Evolutionary conservation across 2,113 vertebrate species (phyloP).

Genomic region (Smithornis capensis): DNA sequence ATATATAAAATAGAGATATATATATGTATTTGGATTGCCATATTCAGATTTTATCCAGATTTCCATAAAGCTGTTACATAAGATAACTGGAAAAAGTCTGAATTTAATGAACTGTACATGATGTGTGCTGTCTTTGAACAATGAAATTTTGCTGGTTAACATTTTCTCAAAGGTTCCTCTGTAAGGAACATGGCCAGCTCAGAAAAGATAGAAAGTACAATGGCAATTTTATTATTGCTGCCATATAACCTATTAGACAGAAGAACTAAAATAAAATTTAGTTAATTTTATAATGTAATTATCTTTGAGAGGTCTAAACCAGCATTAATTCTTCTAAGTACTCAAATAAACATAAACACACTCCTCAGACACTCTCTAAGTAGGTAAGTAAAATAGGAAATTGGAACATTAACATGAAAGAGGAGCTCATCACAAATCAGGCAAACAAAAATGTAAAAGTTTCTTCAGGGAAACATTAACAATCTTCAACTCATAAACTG

Average conservation of each 20-base stretch:
- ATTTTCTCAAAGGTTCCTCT: background rate
- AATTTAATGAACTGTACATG: background rate
- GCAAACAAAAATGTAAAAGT: background rate
- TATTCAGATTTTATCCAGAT: slow-evolving; percentile 4
- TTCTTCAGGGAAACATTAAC: slow-evolving; percentile 22
- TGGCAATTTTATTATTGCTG: background rate
- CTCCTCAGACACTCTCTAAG: background rate
- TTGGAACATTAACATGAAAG: background rate
- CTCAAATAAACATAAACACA: background rate
- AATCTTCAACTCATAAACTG: background rate
- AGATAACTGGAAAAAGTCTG: background rate
- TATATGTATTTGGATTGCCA: background rate
- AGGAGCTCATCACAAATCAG: background rate
- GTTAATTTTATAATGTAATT: background rate
- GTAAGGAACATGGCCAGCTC: background rate
- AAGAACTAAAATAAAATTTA: background rate
- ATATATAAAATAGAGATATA: background rate
- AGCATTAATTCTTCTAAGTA: background rate
- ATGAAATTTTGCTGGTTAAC: background rate
- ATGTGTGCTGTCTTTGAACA: background rate
- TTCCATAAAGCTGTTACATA: background rate
- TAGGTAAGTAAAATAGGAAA: background rate
- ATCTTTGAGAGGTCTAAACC: background rate
- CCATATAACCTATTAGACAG: background rate
- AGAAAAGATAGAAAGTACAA: background rate